A percentile compares a stretch with the other conserved stretches of the same genome.
Conservation (phyloP, 2,888 invertebrate genomes). For the Empis stercorea region DNA sequence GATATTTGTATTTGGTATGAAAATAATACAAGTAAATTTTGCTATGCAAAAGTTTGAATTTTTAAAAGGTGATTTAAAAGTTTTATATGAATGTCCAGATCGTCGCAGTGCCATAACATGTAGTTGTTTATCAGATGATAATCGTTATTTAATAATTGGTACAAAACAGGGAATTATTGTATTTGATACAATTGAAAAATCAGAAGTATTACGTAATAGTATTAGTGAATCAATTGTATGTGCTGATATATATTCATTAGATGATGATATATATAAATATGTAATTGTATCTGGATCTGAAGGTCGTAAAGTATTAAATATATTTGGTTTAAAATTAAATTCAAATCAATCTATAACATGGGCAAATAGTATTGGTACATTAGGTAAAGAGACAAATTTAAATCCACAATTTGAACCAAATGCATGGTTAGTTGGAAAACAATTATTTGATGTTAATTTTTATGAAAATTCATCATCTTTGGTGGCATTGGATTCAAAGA, state of each 20-base stretch:
- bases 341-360: constrained; percentile 19
- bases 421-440: constrained; percentile 23
- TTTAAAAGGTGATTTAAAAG: constrained; percentile 14
- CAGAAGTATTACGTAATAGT: constrained; percentile 26
- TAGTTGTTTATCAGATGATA: constrained; percentile 24
- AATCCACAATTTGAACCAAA: constrained; percentile 24
- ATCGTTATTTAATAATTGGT: constrained; percentile 28
- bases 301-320: constrained; percentile 22
- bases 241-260: constrained; percentile 27
- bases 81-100: constrained; percentile 15
- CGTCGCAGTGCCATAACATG: constrained; percentile 21
- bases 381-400: constrained; percentile 13
- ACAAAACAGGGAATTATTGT: constrained; percentile 29
- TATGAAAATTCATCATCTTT: constrained; percentile 14
- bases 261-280: constrained; percentile 24
- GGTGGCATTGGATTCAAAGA: constrained; percentile 28
- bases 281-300: constrained; percentile 28
- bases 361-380: constrained; percentile 18
- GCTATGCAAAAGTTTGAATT: constrained; percentile 12
- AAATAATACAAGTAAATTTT: constrained; percentile 20
- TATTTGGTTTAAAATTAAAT: constrained; percentile 24
- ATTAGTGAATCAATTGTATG: constrained; percentile 28
- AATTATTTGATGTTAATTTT: constrained; percentile 21
- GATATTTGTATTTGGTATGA: constrained; percentile 19
- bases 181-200: constrained; percentile 19